Conservation (phyloP, 2,888 invertebrate species). For the Hypomecis atomaria region DNA sequence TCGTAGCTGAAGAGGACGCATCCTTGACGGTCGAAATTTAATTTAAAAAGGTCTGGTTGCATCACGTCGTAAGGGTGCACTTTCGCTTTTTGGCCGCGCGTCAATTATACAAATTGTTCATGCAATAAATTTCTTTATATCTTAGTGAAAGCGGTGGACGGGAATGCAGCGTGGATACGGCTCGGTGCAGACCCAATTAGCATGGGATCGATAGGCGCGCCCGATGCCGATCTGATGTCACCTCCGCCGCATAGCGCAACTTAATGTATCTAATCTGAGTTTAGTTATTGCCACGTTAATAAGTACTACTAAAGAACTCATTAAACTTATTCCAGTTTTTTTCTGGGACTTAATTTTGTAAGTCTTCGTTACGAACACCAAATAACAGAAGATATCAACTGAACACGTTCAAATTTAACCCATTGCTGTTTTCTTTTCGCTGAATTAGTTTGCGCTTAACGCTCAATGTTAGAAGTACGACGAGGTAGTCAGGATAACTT, state of each 20-base stretch:
- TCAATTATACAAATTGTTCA: conserved; percentile 84
- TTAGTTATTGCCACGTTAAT: conserved; percentile 71
- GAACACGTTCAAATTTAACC: too few relatives aligned
- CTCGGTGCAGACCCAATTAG: conserved; percentile 77
- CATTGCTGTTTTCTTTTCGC: too few relatives aligned
- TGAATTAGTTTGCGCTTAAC: too few relatives aligned
- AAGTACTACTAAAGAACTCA: not conserved
- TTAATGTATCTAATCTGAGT: conserved; percentile 75
- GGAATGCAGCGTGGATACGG: conserved; percentile 72
- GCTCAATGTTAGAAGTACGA: too few relatives aligned
- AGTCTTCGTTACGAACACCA: too few relatives aligned
- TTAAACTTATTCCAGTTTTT: not conserved
- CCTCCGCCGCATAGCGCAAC: conserved; percentile 72
- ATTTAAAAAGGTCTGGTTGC: conserved; percentile 69
- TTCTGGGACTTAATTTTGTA: too few relatives aligned
- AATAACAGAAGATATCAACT: too few relatives aligned
- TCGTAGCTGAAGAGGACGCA: conserved; percentile 80
- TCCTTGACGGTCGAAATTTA: conserved; percentile 75
- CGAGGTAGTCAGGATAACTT: too few relatives aligned
- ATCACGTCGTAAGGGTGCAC: conserved; percentile 69
- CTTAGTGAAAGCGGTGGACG: conserved; percentile 71
- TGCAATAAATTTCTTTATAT: conserved; percentile 84
- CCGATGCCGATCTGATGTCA: conserved; percentile 79
- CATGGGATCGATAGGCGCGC: conserved; percentile 82
- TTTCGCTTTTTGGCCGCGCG: conserved; percentile 81